Conservation (phyloP, 2,113 vertebrate genomes). For the Eretmochelys imbricata region DNA sequence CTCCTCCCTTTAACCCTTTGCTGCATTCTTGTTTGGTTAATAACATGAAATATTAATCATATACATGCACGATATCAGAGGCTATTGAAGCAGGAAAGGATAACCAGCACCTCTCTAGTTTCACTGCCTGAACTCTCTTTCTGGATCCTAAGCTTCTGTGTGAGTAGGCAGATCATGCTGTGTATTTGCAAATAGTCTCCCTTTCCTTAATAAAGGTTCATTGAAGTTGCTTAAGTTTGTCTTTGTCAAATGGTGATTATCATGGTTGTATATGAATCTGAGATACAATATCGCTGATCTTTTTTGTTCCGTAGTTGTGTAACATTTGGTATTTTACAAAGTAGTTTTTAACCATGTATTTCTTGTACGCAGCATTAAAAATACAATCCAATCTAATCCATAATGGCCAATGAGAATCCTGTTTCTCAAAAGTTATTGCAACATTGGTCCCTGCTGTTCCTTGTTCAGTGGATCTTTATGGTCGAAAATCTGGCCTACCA, state of each 20-base stretch:
- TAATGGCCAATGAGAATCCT: neutral
- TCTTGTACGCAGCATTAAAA: neutral
- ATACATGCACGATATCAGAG: neutral
- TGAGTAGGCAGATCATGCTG: neutral
- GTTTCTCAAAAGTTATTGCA: neutral
- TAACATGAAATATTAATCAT: conserved; percentile 41
- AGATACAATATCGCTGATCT: neutral
- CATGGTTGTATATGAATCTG: neutral
- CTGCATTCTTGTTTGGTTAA: conserved; percentile 19
- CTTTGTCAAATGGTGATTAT: neutral
- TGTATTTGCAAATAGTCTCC: neutral
- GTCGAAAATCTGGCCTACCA: neutral
- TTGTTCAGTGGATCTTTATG: neutral
- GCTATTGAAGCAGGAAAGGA: conserved; percentile 19
- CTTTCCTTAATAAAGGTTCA: neutral
- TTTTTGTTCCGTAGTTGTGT: neutral
- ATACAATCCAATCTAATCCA: neutral
- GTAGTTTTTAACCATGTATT: neutral
- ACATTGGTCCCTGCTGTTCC: neutral
- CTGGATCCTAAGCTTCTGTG: neutral
- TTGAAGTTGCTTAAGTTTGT: neutral
- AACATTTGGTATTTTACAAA: neutral
- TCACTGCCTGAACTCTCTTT: neutral
- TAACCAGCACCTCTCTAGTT: neutral
- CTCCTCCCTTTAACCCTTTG: neutral